phyloP scores from a whole-genome alignment of 1,140 invertebrate genomes.

The Papilio helenus region DNA sequence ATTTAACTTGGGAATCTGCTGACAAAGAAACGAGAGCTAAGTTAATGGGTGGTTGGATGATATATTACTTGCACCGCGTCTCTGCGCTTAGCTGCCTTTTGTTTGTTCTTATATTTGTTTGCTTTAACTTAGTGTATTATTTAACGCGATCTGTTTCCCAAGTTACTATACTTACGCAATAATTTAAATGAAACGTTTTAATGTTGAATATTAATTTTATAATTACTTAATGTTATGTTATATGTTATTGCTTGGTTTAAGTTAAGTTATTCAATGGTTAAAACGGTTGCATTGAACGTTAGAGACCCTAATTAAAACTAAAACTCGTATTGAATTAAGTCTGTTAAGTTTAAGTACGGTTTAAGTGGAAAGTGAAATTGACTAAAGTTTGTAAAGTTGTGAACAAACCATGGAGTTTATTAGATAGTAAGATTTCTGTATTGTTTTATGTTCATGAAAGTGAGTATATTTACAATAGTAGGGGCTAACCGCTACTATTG shows the following conservation, averaged over 20 bases:
- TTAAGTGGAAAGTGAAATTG: slow-evolving; percentile 11
- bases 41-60: slow-evolving; percentile 29
- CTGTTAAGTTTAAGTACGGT: background rate
- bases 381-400: background rate
- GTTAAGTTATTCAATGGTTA: background rate
- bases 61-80: slow-evolving; percentile 12
- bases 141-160: background rate
- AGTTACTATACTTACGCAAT: background rate
- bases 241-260: background rate
- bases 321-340: slow-evolving; percentile 20
- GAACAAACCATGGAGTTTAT: slow-evolving; percentile 10
- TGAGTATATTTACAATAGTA: too few species aligned
- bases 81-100: background rate
- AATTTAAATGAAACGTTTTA: background rate
- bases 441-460: too few species aligned
- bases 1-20: slow-evolving; percentile 45
- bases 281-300: background rate
- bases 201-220: too few species aligned
- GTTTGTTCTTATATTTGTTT: background rate
- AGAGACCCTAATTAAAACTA: slow-evolving; percentile 3
- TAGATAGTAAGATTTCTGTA: background rate
- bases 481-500: too few species aligned
- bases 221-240: background rate
- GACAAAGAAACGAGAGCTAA: slow-evolving; percentile 43
- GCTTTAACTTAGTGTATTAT: background rate